Evolutionary conservation across 2,888 invertebrate genomes (phyloP), one percentile per base, ranked within the genome.

Genomic region (Rhagonycha fulva): DNA sequence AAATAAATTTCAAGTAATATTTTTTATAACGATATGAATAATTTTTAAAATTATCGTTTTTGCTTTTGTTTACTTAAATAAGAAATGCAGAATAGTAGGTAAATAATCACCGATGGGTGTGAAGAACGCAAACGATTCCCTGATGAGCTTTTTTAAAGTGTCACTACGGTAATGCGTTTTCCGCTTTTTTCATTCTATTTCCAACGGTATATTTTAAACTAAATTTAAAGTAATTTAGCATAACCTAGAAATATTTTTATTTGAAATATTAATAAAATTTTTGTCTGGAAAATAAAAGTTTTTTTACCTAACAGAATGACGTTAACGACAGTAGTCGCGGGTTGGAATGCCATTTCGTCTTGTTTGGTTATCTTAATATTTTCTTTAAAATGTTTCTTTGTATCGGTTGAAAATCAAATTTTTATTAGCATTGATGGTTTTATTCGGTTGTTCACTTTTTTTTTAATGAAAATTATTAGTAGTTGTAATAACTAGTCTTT

Each of bases 111-210:
- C 68, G 19, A 28, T 68, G 68, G 72, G 60, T 72, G 72, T 72
- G 67, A 72, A 72, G 62, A 72, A 68, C 67, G 72, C 61, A 72
- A 68, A 72, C 72, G 72, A 68, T 68, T 63, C 72, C 72, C 68
- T 72, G 68, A 72, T 68, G 72, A 72, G 72, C 68, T 68, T 71
- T 72, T 68, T 63, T 63, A 30, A 61, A 72, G 68, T 68, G 68
- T 72, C 68, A 72, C 72, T 47, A 47, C 47, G 47, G 47, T 47
- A 47, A 47, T 47, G 47, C 47, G 47, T 47, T 47, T 47, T 47
- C 47, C 47, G 47, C 47, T 47, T 47, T 47, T 47, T 47, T 47
- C 47, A 47, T 47, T 47, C 47, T 47, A 47, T 47, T 47, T 47
- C 47, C 47, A 47, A 47, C 47, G 47, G 47, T 47, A 47, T 47